Base-by-base conservation (phyloP, 2,888 invertebrate genomes). In the Agonopterix alstromeriana region DNA sequence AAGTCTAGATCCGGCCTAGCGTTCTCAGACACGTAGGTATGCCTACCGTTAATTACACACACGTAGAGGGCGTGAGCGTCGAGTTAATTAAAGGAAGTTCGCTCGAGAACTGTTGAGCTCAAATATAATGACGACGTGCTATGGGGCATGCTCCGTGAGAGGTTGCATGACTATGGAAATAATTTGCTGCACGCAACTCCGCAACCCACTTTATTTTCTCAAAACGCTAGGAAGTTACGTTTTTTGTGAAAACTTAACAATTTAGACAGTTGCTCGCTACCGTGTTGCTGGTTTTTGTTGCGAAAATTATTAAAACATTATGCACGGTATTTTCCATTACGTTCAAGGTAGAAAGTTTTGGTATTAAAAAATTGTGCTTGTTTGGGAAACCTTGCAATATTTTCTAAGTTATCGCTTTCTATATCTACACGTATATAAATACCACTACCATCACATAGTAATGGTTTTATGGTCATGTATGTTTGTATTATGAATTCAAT, bases 121-220 rank as follows among this genome's bases (percentile, higher is more conserved):
- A n/a, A 38, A 38, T 38, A 44, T 44, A 44, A 44, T 38, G 57
- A 58, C 60, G 51, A 48, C 57, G 56, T 62, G 58, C 43, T 50
- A 48, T 41, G 35, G 11, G n/a, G 8, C 9, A 4, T 42, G 10
- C 38, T 40, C 10, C 46, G 27, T 17, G 38, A 12, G 27, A 41
- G 53, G 49, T 65, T 57, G 70, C 69, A 67, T 67, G 65, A 55
- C 64, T 62, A 54, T 61, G 63, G 48, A 60, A 66, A 66, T 68
- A 64, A 64, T 65, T 55, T 49, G 50, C 53, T 54, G 56, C 70
- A 71, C 70, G 70, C 70, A 60, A 71, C 53, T 27, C 47, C 35
- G 10, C 43, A 27, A 27, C 27, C 27, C n/a, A 38, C n/a, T 38
- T 38, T n/a, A 9, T 8, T n/a, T 12, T 45, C 38, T 45, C 3